A percentile compares a stretch with the other conserved stretches of the same genome.
These are phyloP conservation scores for Willisornis vidua DNA, from an alignment of 2,113 vertebrate species.

Conservation along the genomic window DNA sequence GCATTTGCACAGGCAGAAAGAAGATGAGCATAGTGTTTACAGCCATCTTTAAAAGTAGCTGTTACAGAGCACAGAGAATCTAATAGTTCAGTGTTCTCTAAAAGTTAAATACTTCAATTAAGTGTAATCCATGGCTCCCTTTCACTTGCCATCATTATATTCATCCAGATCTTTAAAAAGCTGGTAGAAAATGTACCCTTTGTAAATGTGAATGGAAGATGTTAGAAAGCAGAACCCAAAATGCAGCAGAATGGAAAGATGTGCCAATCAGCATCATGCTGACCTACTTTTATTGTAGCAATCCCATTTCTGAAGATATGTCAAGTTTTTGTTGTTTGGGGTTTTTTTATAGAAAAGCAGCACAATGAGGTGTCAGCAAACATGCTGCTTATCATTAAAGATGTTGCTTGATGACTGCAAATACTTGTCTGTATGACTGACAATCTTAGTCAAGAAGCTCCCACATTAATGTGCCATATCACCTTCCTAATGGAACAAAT, in stretches of 20 bases:
- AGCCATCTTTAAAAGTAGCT: not conserved
- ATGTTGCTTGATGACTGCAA: conserved; percentile 16
- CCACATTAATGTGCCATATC: not conserved
- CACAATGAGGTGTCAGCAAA: conserved; percentile 69
- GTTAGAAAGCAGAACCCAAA: conserved; percentile 35
- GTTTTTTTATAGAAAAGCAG: conserved; percentile 5
- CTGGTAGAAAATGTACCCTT: conserved; percentile 1
- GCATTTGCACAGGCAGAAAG: not conserved
- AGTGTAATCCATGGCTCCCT: not conserved
- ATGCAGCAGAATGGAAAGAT: conserved; percentile 15
- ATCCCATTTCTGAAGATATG: conserved; percentile 47
- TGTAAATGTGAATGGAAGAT: conserved; percentile 5
- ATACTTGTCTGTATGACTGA: conserved; percentile 18
- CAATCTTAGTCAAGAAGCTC: not conserved
- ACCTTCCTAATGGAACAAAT: not conserved
- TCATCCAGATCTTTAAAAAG: not conserved
- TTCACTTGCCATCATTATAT: not conserved
- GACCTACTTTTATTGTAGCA: conserved; percentile 73
- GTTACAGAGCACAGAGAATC: not conserved
- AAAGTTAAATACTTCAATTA: not conserved
- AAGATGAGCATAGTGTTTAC: not conserved
- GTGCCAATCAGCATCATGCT: conserved; percentile 65
- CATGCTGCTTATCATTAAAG: conserved; percentile 52
- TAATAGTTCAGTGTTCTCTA: not conserved
- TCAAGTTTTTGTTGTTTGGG: not conserved